These are phyloP conservation scores for Mesembrinibis cayennensis DNA, from an alignment of 2,113 vertebrate genomes.

Conservation along the genomic window DNA sequence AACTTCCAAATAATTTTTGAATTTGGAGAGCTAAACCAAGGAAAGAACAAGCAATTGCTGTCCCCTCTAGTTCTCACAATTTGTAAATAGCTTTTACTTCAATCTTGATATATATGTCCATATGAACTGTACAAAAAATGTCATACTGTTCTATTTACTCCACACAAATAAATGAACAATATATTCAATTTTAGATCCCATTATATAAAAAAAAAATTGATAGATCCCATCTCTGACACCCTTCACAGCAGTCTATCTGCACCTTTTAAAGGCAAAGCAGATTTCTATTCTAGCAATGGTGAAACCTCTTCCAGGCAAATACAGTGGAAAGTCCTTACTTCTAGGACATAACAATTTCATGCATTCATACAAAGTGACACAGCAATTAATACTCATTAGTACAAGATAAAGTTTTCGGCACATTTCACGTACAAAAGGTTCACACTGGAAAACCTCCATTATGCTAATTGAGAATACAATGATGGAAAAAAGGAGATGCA, in stretches of 20 bases:
- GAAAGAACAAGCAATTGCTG: not conserved
- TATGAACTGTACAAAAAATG: not conserved
- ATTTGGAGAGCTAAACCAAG: not conserved
- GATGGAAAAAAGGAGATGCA: not conserved
- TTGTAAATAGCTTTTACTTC: not conserved
- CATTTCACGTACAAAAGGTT: not conserved
- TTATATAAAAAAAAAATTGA: not conserved
- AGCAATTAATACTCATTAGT: not conserved
- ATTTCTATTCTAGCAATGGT: not conserved
- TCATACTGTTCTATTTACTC: not conserved
- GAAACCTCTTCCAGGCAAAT: not conserved
- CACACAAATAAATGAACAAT: not conserved
- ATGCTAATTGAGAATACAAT: not conserved
- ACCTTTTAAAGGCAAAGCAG: not conserved
- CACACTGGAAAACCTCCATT: not conserved
- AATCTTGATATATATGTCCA: not conserved
- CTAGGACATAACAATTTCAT: not conserved
- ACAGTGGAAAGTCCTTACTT: not conserved
- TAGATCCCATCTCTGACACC: not conserved
- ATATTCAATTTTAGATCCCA: not conserved
- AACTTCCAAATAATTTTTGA: not conserved
- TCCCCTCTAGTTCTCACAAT: not conserved
- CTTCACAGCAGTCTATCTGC: not conserved
- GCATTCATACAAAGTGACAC: not conserved
- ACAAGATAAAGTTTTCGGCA: not conserved